Evolutionary conservation across 2,888 invertebrate species (phyloP).

Genomic region (Lasioglossum villosulum): DNA sequence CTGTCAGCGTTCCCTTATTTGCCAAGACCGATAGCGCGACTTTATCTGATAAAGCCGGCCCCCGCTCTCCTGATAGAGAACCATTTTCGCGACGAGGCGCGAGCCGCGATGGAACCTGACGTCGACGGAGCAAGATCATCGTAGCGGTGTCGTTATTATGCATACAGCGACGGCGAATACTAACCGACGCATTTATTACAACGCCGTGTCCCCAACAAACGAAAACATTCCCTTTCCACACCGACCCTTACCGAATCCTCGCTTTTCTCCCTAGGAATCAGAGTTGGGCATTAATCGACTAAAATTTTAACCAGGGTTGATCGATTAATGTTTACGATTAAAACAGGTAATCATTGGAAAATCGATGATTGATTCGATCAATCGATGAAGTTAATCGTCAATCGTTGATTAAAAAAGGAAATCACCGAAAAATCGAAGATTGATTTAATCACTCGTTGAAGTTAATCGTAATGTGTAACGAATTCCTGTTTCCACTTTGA

Average conservation of each 20-base stretch:
- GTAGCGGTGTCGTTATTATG: slow-evolving; percentile 56
- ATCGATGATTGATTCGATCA: too few species aligned
- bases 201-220: slow-evolving; percentile 13
- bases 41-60: slow-evolving; percentile 71
- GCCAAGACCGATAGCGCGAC: slow-evolving; percentile 71
- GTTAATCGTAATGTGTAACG: slow-evolving; percentile 22
- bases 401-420: too few species aligned
- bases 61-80: slow-evolving; percentile 54
- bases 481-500: slow-evolving; percentile 47
- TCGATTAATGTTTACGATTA: too few species aligned
- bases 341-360: too few species aligned
- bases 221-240: slow-evolving; percentile 23
- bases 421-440: too few species aligned
- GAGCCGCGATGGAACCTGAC: slow-evolving; percentile 2
- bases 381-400: too few species aligned
- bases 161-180: slow-evolving; percentile 40
- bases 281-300: too few species aligned
- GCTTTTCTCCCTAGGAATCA: neutral
- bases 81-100: slow-evolving; percentile 32
- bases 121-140: slow-evolving; percentile 19
- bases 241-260: neutral
- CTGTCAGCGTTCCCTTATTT: slow-evolving; percentile 74
- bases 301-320: too few species aligned
- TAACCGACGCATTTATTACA: slow-evolving; percentile 64
- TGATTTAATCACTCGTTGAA: too few species aligned